Conservation (phyloP, 1,140 invertebrate species). For the Gryllus bimaculatus region DNA sequence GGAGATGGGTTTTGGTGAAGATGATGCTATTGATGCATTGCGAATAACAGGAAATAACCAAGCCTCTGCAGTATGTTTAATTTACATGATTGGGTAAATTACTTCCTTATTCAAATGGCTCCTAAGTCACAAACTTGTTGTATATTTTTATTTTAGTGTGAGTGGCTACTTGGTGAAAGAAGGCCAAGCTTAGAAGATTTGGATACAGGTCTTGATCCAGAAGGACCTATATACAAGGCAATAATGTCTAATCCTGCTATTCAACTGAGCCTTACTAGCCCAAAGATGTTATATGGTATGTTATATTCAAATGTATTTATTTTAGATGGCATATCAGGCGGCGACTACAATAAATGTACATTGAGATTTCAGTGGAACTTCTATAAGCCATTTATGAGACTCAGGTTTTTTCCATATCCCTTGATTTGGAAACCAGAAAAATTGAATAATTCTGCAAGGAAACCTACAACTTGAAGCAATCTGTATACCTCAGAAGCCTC, state of each 20-base stretch:
- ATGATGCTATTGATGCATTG: constrained; percentile 46
- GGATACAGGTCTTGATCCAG: constrained; percentile 46
- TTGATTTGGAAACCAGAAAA: no score
- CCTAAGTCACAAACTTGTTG: not conserved
- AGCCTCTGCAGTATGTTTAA: constrained; percentile 39
- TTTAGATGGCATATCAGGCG: not conserved
- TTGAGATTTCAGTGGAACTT: no score
- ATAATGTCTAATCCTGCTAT: constrained; percentile 54
- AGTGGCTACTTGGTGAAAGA: constrained; percentile 48
- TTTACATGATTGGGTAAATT: not conserved
- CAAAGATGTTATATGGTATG: constrained; percentile 46
- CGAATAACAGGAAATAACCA: constrained; percentile 48
- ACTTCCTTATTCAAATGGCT: not conserved
- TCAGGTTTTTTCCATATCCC: no score
- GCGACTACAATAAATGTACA: no score
- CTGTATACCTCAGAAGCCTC: no score
- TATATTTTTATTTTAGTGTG: constrained; percentile 36
- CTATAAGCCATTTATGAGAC: no score
- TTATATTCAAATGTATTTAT: constrained; percentile 10
- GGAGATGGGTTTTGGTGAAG: constrained; percentile 53
- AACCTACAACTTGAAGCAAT: no score
- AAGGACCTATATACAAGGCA: constrained; percentile 50
- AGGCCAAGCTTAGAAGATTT: constrained; percentile 40
- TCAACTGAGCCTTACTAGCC: constrained; percentile 52
- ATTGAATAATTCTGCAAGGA: no score